Evolutionary conservation across 2,888 invertebrate genomes (phyloP), one percentile per base, ranked within the genome.

Genomic region (Plebejus anna): DNA sequence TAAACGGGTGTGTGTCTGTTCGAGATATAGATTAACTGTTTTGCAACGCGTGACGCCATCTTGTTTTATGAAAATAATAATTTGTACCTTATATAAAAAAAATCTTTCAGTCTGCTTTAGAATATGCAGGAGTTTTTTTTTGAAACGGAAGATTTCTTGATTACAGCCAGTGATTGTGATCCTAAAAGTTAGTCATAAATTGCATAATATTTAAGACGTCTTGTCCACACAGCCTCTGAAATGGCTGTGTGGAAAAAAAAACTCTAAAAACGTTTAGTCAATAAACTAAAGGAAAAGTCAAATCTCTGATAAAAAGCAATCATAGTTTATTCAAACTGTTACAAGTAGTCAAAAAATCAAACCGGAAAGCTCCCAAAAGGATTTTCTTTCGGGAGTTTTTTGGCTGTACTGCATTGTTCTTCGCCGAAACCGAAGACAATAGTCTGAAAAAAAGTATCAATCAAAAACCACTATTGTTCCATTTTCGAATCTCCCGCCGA

Each of bases 1-100:
- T 88, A 90, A 80, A 80, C 81, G 81, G 81, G 82, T 85, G 90
- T 88, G 90, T 91, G 90, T 91, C 89, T 89, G 88, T 85, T 86
- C 88, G 87, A 36, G 61, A 61, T 61, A 66, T 66, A 66, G 88
- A 83, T 83, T 78, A 70, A 75, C 66, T 77, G 57, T 61, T 79
- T 70, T 57, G 42, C 9, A 28, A 66, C 61, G 61, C 59, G 7
- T 66, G 7, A 28, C 32, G 66, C 66, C 32, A 61, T 61, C 11
- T 61, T 61, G 61, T 61, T 61, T 61, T 28, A 61, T 61, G 28
- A 61, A 47, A 61, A 61, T 28, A 28, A 11, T 28, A 9, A 61
- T 28, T n/a, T 16, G 1, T 4, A 55, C 55, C 55, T 4, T 4
- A 55, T 4, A 55, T 55, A 16, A 16, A 55, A 55, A 55, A 55